These are phyloP conservation scores for Conchocele bisecta DNA, from an alignment of 2,888 invertebrate species.

Conservation along the genomic window DNA sequence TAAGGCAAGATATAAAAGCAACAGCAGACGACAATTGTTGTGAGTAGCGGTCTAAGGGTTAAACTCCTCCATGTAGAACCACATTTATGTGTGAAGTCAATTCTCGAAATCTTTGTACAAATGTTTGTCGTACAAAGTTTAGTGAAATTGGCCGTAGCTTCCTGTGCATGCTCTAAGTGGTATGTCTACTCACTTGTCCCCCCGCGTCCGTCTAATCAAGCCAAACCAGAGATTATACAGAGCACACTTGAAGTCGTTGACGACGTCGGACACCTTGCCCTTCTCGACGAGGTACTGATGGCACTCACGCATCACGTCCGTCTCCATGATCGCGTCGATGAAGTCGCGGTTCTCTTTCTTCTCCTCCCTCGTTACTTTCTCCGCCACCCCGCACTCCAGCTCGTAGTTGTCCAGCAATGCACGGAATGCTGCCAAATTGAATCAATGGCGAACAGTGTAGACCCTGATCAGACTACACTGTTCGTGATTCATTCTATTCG, in stretches of 20 bases:
- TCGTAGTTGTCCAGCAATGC: conserved; percentile 82
- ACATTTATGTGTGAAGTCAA: too few species aligned
- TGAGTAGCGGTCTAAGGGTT: too few species aligned
- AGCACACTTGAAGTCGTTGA: conserved; percentile 74
- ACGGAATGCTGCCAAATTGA: conserved; percentile 81
- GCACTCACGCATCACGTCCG: conserved; percentile 80
- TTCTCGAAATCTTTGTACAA: too few species aligned
- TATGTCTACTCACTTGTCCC: conserved; percentile 67
- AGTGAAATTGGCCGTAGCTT: background rate
- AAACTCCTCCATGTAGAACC: too few species aligned
- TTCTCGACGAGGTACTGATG: conserved; percentile 78
- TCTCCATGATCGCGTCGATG: conserved; percentile 79
- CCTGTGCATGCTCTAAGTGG: background rate
- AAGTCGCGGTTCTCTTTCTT: conserved; percentile 78
- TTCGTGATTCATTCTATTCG: too few species aligned
- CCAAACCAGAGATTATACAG: conserved; percentile 82
- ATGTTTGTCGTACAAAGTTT: background rate
- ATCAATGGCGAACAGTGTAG: too few species aligned
- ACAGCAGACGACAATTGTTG: too few species aligned
- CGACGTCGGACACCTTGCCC: conserved; percentile 68
- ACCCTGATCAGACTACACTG: too few species aligned
- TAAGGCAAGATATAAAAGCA: too few species aligned
- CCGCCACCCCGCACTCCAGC: conserved; percentile 74
- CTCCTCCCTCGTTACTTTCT: conserved; percentile 79
- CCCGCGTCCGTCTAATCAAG: conserved; percentile 75